Conservation (phyloP, 1,140 invertebrate species). For the Drosophila sturtevanti region DNA sequence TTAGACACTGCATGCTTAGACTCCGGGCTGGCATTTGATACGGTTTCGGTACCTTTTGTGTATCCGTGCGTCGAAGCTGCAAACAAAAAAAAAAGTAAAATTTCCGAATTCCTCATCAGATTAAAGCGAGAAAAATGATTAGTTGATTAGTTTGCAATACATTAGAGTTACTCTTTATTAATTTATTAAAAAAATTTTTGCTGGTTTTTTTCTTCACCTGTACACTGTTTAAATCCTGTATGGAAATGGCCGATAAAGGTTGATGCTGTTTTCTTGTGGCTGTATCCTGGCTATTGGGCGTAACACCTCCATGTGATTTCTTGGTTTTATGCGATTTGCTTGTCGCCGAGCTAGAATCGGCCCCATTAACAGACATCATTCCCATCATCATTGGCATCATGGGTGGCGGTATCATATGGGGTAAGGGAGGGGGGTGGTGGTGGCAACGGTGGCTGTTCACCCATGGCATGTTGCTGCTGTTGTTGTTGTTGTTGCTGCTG, state of each 20-base stretch:
- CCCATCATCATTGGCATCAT: conserved; percentile 49
- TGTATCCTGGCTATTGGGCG: conserved; percentile 83
- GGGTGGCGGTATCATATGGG: conserved; percentile 81
- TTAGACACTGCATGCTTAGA: conserved; percentile 88
- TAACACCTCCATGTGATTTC: conserved; percentile 71
- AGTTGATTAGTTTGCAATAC: no score
- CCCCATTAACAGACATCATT: conserved; percentile 38
- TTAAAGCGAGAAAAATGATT: no score
- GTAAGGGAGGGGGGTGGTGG: conserved; percentile 84
- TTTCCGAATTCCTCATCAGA: background rate
- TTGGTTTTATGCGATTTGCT: conserved; percentile 62
- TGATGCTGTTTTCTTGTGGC: conserved; percentile 85
- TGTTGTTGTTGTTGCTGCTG: conserved; percentile 50
- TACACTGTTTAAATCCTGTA: conserved; percentile 92
- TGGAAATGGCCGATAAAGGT: conserved; percentile 91
- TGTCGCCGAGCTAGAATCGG: conserved; percentile 40
- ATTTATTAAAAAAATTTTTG: no score
- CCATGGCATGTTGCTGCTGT: conserved; percentile 48
- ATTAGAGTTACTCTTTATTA: no score
- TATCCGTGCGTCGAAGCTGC: conserved; percentile 88
- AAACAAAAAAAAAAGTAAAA: background rate
- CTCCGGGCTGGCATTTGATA: conserved; percentile 90
- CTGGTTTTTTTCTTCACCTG: conserved; percentile 81
- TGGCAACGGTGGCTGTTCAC: conserved; percentile 74
- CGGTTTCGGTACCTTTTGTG: conserved; percentile 89